Percentiles rank a stretch among this genome's conserved stretches.
Evolutionary conservation across 2,888 invertebrate species (phyloP).

Genomic region (Acanthoscelides obtectus): DNA sequence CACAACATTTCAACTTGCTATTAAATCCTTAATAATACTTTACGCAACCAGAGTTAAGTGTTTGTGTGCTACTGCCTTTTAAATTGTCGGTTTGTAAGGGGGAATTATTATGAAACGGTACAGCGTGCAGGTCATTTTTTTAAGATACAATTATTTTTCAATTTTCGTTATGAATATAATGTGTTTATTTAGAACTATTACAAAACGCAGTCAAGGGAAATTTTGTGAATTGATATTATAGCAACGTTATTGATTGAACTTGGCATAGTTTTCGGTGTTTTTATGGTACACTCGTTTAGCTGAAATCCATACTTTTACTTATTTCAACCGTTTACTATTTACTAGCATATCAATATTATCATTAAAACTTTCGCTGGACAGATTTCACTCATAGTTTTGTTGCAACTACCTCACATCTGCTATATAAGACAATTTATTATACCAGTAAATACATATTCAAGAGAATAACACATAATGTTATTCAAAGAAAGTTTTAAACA

Average conservation of each 20-base stretch:
- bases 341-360: neutral
- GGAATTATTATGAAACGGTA: neutral
- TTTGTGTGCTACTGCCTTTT: neutral
- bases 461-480: neutral
- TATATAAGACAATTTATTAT: neutral
- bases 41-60: neutral
- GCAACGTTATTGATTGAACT: neutral
- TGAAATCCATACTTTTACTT: neutral
- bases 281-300: neutral
- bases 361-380: neutral
- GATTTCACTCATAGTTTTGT: neutral
- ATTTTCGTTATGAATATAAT: neutral
- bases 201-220: neutral
- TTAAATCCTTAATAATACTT: neutral
- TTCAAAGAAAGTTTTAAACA: neutral
- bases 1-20: neutral
- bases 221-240: neutral
- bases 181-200: neutral
- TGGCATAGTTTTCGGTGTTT: neutral
- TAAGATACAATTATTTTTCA: neutral
- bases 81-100: neutral
- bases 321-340: neutral
- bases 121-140: neutral
- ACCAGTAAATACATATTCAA: neutral
- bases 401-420: neutral